Percentiles rank a stretch among this genome's conserved stretches.
phyloP scores from a whole-genome alignment of 1,140 invertebrate species.

The Drosophila triauraria region DNA sequence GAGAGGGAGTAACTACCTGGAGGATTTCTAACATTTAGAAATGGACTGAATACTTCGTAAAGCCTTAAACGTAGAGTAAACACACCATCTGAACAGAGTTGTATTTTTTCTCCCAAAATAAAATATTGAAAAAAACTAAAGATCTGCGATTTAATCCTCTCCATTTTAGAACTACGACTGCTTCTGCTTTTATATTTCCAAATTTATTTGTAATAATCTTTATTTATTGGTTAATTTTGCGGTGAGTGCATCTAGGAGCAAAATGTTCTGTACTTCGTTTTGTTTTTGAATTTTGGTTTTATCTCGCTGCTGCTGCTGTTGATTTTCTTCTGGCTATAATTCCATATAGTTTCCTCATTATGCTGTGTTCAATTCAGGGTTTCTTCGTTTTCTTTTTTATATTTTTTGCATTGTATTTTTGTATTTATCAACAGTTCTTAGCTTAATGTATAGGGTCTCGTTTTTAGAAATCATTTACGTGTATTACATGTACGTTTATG shows the following conservation, averaged over 20 bases:
- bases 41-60: constrained; percentile 76
- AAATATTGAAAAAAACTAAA: constrained; percentile 33
- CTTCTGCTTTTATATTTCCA: constrained; percentile 31
- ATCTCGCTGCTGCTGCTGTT: constrained; percentile 46
- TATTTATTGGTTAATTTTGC: constrained; percentile 85
- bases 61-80: constrained; percentile 49
- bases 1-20: not conserved
- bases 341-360: constrained; percentile 21
- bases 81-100: constrained; percentile 37
- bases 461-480: constrained; percentile 70
- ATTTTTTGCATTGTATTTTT: constrained; percentile 55
- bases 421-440: constrained; percentile 75
- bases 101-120: constrained; percentile 36
- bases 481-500: constrained; percentile 71
- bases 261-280: constrained; percentile 67
- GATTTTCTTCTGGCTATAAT: constrained; percentile 52
- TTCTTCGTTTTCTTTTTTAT: constrained; percentile 28
- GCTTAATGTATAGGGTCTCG: constrained; percentile 47
- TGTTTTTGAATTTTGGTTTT: constrained; percentile 66
- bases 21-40: constrained; percentile 84
- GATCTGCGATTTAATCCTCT: not conserved
- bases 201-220: constrained; percentile 84
- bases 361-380: constrained; percentile 20
- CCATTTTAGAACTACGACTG: not conserved
- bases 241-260: constrained; percentile 84